Evolutionary conservation across 2,888 invertebrate species (phyloP).

Genomic region (Liopterus haemorrhoidalis): DNA sequence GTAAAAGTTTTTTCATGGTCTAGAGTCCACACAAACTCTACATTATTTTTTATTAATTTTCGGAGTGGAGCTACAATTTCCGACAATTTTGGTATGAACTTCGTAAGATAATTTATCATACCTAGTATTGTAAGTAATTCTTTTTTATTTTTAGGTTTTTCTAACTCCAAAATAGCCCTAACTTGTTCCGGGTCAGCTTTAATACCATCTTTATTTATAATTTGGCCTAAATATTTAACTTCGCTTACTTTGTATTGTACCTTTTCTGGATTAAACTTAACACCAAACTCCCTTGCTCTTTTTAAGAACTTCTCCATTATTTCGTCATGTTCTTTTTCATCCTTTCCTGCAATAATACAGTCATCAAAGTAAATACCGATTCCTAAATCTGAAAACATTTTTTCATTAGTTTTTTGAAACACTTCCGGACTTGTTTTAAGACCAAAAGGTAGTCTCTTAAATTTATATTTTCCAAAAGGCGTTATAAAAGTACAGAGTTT

Average conservation of each 20-base stretch:
- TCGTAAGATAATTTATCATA: conserved; percentile 11
- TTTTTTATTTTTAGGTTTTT: conserved; percentile 19
- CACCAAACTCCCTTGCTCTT: conserved; percentile 9
- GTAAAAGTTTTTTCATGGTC: conserved; percentile 16
- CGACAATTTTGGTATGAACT: conserved; percentile 3
- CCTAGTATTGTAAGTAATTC: conserved; percentile 27
- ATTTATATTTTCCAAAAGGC: conserved; percentile 30
- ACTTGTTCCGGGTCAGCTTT: conserved; percentile 8
- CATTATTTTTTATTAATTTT: conserved; percentile 22
- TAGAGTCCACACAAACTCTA: conserved; percentile 16
- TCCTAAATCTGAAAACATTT: conserved; percentile 32
- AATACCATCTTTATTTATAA: conserved; percentile 7
- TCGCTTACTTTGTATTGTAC: conserved; percentile 13
- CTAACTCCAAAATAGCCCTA: conserved; percentile 10
- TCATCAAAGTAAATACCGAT: conserved; percentile 34
- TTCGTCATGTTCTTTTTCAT: conserved; percentile 23
- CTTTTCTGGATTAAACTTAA: conserved; percentile 21
- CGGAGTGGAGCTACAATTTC: background rate
- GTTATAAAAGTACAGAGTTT: conserved; percentile 21
- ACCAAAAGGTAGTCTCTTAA: conserved; percentile 32
- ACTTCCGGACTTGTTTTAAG: conserved; percentile 30
- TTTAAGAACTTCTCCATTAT: conserved; percentile 13
- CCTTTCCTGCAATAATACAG: conserved; percentile 25
- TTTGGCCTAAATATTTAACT: conserved; percentile 28
- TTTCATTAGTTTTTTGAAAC: conserved; percentile 28